Percentiles rank a stretch among this genome's conserved stretches.
Conservation (phyloP, 2,113 vertebrate genomes). For the Thunnus thynnus region DNA sequence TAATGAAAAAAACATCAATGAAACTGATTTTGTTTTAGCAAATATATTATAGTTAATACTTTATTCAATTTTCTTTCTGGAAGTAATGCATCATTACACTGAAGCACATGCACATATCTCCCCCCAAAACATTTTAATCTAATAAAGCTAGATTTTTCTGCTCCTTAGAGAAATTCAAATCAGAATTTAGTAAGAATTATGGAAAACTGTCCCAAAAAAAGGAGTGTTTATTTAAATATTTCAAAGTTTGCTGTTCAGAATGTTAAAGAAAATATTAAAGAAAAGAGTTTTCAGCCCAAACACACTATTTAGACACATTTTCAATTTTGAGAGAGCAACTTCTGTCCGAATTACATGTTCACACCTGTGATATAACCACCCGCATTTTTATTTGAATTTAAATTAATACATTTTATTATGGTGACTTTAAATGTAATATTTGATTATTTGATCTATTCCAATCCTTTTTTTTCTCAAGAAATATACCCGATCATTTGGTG, state of each 20-base stretch:
- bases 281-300: neutral
- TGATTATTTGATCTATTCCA: neutral
- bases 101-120: neutral
- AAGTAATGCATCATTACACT: neutral
- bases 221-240: neutral
- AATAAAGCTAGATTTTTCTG: neutral
- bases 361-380: neutral
- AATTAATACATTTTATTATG: slow-evolving; percentile 8
- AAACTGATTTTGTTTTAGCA: neutral
- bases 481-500: neutral
- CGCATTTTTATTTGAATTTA: neutral
- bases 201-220: neutral
- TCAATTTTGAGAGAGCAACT: neutral
- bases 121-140: neutral
- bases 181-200: neutral
- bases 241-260: neutral
- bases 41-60: neutral
- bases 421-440: neutral
- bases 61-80: neutral
- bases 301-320: neutral
- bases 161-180: neutral
- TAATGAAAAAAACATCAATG: neutral
- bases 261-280: neutral
- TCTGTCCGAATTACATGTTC: slow-evolving; percentile 1
- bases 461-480: neutral